Percentiles rank a stretch among this genome's conserved stretches.
phyloP scores from a whole-genome alignment of 2,113 vertebrate genomes.

The Panthera uncia region DNA sequence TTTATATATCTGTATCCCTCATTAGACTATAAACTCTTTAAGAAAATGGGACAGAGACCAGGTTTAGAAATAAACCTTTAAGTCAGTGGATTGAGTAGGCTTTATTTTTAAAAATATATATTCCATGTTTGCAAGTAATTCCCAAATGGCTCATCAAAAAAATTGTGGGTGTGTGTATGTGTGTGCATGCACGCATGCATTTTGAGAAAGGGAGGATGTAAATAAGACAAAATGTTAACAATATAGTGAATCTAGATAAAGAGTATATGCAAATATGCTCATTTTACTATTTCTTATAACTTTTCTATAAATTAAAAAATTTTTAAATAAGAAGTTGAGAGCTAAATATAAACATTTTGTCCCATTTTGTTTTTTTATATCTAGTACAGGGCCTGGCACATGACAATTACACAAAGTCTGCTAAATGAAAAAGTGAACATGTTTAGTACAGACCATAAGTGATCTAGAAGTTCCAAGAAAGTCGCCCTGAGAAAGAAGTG shows the following conservation, averaged over 20 bases:
- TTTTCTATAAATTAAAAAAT: slow-evolving; percentile 7
- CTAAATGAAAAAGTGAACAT: not conserved
- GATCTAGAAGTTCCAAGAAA: slow-evolving; percentile 18
- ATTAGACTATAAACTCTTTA: not conserved
- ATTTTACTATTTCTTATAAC: slow-evolving; percentile 24
- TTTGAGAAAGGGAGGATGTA: not conserved
- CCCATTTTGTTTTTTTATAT: slow-evolving; percentile 23
- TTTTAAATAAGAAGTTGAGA: not conserved
- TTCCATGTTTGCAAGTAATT: slow-evolving; percentile 17
- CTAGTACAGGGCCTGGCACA: not conserved
- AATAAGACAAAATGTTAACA: slow-evolving; percentile 25
- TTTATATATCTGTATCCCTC: not conserved
- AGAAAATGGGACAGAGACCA: not conserved
- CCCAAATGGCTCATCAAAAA: not conserved
- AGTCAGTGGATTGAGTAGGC: not conserved
- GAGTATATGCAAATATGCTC: not conserved
- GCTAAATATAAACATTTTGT: slow-evolving; percentile 13
- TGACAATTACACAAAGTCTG: not conserved
- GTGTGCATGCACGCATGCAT: not conserved
- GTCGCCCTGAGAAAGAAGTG: not conserved
- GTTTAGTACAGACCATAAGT: not conserved
- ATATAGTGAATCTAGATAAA: slow-evolving; percentile 4
- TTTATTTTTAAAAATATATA: not conserved
- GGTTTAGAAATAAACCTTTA: slow-evolving; percentile 34
- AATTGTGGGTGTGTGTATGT: not conserved